Conservation (phyloP, 2,888 invertebrate genomes). For the Aspidapion aeneum region DNA sequence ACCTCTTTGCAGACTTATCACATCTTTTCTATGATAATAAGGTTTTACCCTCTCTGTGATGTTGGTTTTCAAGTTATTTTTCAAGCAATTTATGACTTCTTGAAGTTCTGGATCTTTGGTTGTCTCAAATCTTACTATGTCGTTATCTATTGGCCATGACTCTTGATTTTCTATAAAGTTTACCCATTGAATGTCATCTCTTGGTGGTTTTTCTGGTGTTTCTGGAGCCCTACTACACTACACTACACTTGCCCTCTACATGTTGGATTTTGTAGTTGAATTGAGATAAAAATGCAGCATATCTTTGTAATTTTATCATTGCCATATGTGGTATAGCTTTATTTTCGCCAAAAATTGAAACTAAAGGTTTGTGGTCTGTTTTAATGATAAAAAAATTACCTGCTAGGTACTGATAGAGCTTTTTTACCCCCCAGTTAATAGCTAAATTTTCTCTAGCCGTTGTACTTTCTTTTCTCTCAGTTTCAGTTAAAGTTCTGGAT, state of each 20-base stretch:
- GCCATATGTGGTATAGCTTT: background rate
- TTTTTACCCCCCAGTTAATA: slow-evolving; percentile 36
- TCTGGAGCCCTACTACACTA: background rate
- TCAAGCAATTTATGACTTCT: background rate
- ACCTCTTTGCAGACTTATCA: background rate
- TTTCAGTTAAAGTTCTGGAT: slow-evolving; percentile 19
- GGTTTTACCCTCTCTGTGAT: background rate
- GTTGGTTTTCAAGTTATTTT: background rate
- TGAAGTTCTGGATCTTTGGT: background rate
- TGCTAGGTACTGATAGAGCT: slow-evolving; percentile 38
- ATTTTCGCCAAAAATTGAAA: slow-evolving; percentile 6
- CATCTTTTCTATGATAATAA: background rate
- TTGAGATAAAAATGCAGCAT: background rate
- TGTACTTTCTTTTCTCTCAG: slow-evolving; percentile 1
- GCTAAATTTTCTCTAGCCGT: slow-evolving; percentile 37
- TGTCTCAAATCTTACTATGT: background rate
- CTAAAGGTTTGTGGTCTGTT: slow-evolving; percentile 16
- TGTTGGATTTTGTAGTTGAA: background rate
- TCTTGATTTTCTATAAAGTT: background rate
- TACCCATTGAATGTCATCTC: background rate
- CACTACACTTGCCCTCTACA: background rate
- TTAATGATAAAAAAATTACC: slow-evolving; percentile 26
- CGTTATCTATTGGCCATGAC: background rate
- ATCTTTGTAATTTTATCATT: background rate
- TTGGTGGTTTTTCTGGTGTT: background rate